Evolutionary conservation across 2,113 vertebrate species (phyloP).

Genomic region (Xenopus laevis): DNA sequence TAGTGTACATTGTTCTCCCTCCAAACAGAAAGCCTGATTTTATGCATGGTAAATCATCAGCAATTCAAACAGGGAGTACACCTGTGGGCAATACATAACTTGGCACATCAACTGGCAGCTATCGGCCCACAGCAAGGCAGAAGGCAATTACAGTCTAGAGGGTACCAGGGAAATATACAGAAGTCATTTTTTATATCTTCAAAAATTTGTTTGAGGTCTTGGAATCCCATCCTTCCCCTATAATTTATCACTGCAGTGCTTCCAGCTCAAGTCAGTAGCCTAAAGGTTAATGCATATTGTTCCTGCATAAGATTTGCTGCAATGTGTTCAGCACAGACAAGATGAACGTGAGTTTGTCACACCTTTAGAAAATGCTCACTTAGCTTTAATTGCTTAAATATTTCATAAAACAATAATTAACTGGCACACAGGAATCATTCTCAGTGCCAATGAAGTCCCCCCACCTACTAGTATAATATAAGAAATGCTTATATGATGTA

Average conservation of each 20-base stretch:
- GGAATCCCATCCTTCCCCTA: too few species aligned
- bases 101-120: background rate
- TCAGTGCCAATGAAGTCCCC: conserved; percentile 27
- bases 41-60: background rate
- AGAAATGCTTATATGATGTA: conserved; percentile 30
- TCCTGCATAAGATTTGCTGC: background rate
- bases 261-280: too few species aligned
- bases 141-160: background rate
- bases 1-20: background rate
- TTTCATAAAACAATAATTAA: conserved; percentile 43
- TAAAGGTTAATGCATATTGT: conserved; percentile 13
- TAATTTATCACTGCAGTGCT: too few species aligned
- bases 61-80: background rate
- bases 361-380: conserved; percentile 36
- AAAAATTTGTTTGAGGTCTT: too few species aligned
- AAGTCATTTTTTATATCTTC: background rate
- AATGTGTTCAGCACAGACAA: conserved; percentile 19
- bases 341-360: conserved; percentile 20
- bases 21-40: background rate
- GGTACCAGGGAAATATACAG: background rate
- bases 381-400: conserved; percentile 42
- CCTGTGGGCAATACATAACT: background rate
- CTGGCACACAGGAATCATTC: conserved; percentile 25
- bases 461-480: conserved; percentile 26
- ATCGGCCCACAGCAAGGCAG: background rate